phyloP scores from a whole-genome alignment of 64 coral and sea anemone species.

The Actinia equina region DNA sequence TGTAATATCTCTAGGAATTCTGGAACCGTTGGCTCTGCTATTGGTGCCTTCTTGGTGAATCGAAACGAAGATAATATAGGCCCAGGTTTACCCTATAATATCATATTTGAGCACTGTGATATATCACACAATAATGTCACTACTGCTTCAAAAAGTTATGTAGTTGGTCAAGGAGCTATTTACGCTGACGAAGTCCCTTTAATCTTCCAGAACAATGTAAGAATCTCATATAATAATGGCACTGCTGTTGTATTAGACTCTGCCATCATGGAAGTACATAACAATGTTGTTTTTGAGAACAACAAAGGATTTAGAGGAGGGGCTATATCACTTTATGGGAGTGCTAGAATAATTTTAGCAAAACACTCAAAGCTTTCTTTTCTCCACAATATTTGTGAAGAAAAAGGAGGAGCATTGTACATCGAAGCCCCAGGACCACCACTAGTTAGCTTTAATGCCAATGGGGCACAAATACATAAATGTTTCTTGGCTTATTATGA shows the following conservation, averaged over 20 bases:
- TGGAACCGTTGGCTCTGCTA: conserved; percentile 62
- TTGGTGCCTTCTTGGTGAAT: conserved; percentile 61
- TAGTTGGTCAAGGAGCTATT: conserved; percentile 61
- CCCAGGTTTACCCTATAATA: conserved; percentile 51
- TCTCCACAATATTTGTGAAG: conserved; percentile 45
- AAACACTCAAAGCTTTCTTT: conserved; percentile 46
- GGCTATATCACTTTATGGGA: conserved; percentile 72
- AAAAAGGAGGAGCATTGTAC: conserved; percentile 75
- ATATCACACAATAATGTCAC: conserved; percentile 30
- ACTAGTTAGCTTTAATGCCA: conserved; percentile 63
- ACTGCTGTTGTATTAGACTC: conserved; percentile 69
- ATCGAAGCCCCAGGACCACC: conserved; percentile 63
- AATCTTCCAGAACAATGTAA: conserved; percentile 24
- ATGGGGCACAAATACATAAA: conserved; percentile 28
- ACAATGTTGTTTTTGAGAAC: conserved; percentile 30
- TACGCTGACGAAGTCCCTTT: conserved; percentile 62
- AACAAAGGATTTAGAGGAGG: conserved; percentile 70
- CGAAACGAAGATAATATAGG: conserved; percentile 64
- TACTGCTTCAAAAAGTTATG: background rate
- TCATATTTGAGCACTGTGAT: conserved; percentile 47
- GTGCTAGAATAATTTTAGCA: conserved; percentile 59
- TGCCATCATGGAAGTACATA: conserved; percentile 41
- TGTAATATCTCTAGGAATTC: conserved; percentile 26
- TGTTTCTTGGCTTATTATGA: conserved; percentile 79
- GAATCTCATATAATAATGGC: conserved; percentile 35